Evolutionary conservation across 2,113 vertebrate species (phyloP), one percentile per base, ranked within the genome.

Genomic region (Anhinga rufa): DNA sequence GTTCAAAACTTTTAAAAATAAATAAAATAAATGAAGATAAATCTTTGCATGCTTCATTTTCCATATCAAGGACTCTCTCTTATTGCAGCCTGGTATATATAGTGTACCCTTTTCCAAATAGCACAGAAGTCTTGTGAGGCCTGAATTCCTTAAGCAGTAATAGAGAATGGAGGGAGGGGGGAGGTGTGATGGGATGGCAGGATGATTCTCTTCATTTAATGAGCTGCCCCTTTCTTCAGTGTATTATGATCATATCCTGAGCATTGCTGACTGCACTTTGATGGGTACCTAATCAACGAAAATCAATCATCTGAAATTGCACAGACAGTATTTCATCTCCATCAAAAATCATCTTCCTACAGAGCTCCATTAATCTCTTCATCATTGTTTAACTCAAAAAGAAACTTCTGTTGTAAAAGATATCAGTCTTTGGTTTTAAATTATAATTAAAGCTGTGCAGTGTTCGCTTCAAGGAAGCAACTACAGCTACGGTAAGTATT

Each of bases 291-390:
- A 96, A 96, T 96, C 96, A 97, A 94, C 4, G 2, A 82, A 95
- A 95, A 97, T 97, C 96, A 95, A 79, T 97, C 92, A 91, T 29
- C 68, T 81, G 86, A 97, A 96, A 92, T 96, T 86, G 66, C 75
- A 75, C 26, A 84, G 90, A 76, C 84, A 94, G 86, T 65, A 79
- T 92, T 97, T 97, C 75, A 94, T 88, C 93, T 95, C 82, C 76
- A 93, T 88, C 93, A 96, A 88, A 96, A 94, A 85, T 68, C 88
- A 12, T 61, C 91, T 93, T 95, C 90, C 90, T 85, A 92, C 18
- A 7, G 92, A 97, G 86, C 79, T 94, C 42, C 40, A 91, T 89
- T 97, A 95, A 97, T 96, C 92, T 93, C 94, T 90, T 94, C 90
- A 93, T 95, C 92, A 79, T 91, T 93, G 93, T 97, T 96, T 91